Conservation (phyloP, 1,140 invertebrate genomes). For the Palaemon carinicauda region DNA sequence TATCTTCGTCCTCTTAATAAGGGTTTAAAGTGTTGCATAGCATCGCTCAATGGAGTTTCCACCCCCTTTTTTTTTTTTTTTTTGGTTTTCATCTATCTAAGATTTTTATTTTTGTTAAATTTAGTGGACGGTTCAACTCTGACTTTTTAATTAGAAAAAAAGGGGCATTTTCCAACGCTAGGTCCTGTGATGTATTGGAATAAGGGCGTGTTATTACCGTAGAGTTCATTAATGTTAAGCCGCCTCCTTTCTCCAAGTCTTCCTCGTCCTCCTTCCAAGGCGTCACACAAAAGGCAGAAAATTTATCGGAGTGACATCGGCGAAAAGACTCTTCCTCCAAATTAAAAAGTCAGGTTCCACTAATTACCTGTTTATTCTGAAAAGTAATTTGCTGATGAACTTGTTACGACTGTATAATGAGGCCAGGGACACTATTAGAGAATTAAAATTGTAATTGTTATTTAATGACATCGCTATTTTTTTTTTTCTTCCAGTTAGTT, state of each 20-base stretch:
- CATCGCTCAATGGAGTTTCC: background rate
- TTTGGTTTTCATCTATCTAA: background rate
- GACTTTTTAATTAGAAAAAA: too few species aligned
- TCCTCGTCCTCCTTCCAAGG: background rate
- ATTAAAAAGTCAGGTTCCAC: slow-evolving; percentile 47
- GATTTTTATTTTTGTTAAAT: background rate
- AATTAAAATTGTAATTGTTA: slow-evolving; percentile 53
- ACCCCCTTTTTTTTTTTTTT: background rate
- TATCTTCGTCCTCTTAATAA: slow-evolving; percentile 35
- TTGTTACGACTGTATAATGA: slow-evolving; percentile 54
- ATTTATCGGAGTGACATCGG: slow-evolving; percentile 44
- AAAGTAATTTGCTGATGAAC: slow-evolving; percentile 56
- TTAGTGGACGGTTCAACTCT: too few species aligned
- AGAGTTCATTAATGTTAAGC: slow-evolving; percentile 38
- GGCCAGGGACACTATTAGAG: slow-evolving; percentile 36
- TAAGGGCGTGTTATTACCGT: background rate
- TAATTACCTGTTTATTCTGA: slow-evolving; percentile 55
- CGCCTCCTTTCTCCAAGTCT: slow-evolving; percentile 4
- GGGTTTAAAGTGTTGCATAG: slow-evolving; percentile 14
- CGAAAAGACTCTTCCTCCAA: slow-evolving; percentile 33
- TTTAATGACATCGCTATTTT: slow-evolving; percentile 36
- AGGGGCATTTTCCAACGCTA: background rate
- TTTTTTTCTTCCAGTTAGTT: slow-evolving; percentile 5
- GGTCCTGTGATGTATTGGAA: background rate
- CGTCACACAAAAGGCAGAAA: slow-evolving; percentile 38